Evolutionary conservation across 2,113 vertebrate genomes (phyloP).

Genomic region (Corynorhinus townsendii): DNA sequence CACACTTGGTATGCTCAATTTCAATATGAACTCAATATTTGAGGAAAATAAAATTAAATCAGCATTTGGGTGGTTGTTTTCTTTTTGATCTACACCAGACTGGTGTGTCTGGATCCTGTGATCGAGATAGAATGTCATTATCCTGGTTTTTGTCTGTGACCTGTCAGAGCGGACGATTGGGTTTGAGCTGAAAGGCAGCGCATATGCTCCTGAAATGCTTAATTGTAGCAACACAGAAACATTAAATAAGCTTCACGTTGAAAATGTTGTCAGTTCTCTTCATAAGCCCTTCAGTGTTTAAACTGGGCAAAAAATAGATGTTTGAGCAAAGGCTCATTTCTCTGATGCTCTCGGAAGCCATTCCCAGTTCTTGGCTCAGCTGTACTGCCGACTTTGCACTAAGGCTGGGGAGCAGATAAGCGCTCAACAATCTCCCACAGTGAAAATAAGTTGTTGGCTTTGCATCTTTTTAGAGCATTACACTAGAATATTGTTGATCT

Average conservation of each 20-base stretch:
- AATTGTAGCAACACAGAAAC: conserved; percentile 77
- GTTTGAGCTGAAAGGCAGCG: conserved; percentile 70
- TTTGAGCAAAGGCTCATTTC: conserved; percentile 71
- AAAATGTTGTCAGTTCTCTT: conserved; percentile 70
- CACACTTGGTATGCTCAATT: conserved; percentile 46
- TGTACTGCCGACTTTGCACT: conserved; percentile 62
- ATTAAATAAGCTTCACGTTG: conserved; percentile 64
- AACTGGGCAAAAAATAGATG: conserved; percentile 77
- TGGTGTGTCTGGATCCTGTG: conserved; percentile 60
- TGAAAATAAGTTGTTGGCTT: conserved; percentile 68
- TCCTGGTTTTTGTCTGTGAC: conserved; percentile 73
- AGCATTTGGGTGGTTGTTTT: conserved; percentile 64
- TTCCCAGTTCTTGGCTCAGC: conserved; percentile 61
- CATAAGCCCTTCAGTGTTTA: conserved; percentile 72
- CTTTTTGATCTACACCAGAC: conserved; percentile 59
- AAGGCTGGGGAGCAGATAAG: conserved; percentile 68
- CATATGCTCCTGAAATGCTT: conserved; percentile 74
- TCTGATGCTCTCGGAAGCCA: conserved; percentile 75
- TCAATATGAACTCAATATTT: conserved; percentile 62
- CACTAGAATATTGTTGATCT: conserved; percentile 64
- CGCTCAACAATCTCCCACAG: conserved; percentile 61
- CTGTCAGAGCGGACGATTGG: conserved; percentile 59
- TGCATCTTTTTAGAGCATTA: conserved; percentile 59
- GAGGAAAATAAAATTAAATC: conserved; percentile 63
- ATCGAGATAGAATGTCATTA: conserved; percentile 66